Evolutionary conservation across 2,888 invertebrate genomes (phyloP).

Genomic region (Melangyna quadrimaculata): DNA sequence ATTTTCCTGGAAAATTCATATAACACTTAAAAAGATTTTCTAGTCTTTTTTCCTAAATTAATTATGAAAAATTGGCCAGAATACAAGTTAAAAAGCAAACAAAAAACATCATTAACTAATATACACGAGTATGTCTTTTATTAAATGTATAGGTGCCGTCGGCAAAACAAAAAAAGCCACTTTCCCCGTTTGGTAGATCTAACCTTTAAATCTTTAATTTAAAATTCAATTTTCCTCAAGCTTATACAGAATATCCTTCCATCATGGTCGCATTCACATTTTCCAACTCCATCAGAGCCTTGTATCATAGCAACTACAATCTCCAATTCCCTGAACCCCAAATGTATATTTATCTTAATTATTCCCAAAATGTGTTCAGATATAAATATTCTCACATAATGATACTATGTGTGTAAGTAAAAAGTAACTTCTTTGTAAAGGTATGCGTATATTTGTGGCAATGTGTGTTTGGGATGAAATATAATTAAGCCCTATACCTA

Average conservation of each 20-base stretch:
- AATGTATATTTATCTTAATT: slow-evolving; percentile 61
- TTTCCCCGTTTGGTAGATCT: background rate
- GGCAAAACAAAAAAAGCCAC: background rate
- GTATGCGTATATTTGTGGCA: background rate
- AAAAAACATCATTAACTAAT: no score
- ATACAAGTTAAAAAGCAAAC: no score
- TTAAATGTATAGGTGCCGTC: no score
- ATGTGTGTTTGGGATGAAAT: background rate
- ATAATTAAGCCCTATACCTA: slow-evolving; percentile 60
- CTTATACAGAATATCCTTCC: slow-evolving; percentile 6
- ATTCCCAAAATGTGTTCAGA: slow-evolving; percentile 50
- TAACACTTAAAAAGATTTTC: no score
- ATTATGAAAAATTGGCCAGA: no score
- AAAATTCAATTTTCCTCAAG: background rate
- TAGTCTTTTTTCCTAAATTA: no score
- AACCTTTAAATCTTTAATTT: background rate
- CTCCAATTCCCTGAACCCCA: slow-evolving; percentile 7
- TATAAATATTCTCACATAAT: slow-evolving; percentile 27
- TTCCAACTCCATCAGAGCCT: slow-evolving; percentile 18
- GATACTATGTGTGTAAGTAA: background rate
- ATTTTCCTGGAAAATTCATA: no score
- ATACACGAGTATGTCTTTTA: background rate
- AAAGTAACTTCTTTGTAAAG: background rate
- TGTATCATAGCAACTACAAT: background rate
- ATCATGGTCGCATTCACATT: slow-evolving; percentile 37